These are phyloP conservation scores for Grantiella picta DNA, from an alignment of 2,113 vertebrate species.

Conservation along the genomic window DNA sequence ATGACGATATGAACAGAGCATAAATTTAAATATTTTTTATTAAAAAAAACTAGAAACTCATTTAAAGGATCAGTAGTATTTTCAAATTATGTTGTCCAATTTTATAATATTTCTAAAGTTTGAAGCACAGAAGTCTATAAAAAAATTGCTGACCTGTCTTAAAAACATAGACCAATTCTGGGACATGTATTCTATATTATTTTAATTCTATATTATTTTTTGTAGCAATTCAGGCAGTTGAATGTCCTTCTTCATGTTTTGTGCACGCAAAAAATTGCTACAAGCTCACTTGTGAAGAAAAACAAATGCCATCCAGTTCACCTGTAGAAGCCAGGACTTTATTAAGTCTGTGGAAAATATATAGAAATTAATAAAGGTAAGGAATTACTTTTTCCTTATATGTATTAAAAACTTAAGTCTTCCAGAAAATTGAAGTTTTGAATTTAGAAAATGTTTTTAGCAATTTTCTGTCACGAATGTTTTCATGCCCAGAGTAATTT, in stretches of 20 bases:
- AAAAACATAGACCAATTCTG: neutral
- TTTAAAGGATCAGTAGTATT: neutral
- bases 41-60: neutral
- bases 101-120: neutral
- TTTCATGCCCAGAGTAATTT: neutral
- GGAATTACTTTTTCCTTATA: neutral
- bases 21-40: neutral
- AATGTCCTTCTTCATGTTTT: neutral
- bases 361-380: neutral
- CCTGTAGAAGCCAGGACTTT: neutral
- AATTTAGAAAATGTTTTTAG: neutral
- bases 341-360: neutral
- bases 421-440: neutral
- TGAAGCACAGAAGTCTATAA: neutral
- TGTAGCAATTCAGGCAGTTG: neutral
- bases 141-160: neutral
- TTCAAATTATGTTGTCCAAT: neutral
- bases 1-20: neutral
- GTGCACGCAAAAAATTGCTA: neutral
- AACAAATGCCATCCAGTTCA: neutral
- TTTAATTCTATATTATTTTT: too few species aligned
- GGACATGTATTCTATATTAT: neutral
- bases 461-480: neutral
- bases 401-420: neutral
- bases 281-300: neutral